Evolutionary conservation across 2,888 invertebrate species (phyloP).

Genomic region (Plutella xylostella): DNA sequence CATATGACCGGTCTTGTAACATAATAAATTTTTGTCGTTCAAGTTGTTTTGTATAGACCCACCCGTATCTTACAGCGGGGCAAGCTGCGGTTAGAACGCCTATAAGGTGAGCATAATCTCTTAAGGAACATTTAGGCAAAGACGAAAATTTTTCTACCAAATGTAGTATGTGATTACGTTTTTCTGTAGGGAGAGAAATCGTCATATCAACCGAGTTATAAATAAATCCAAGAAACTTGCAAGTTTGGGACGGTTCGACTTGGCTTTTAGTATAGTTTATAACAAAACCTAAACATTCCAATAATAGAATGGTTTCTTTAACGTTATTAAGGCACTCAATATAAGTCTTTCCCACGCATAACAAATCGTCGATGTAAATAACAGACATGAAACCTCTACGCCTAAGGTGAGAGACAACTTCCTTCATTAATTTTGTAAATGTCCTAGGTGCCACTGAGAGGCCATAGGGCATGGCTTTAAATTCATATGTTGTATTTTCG

Average conservation of each 20-base stretch:
- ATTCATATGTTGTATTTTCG: background rate
- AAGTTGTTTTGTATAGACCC: constrained; percentile 4
- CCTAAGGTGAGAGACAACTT: background rate
- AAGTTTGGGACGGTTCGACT: background rate
- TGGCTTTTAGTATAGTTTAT: background rate
- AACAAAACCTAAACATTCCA: background rate
- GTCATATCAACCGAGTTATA: background rate
- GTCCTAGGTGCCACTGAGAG: background rate
- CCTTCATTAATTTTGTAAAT: background rate
- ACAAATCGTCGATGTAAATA: background rate
- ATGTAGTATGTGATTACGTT: background rate
- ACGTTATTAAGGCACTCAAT: background rate
- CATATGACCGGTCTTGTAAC: background rate
- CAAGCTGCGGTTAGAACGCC: background rate
- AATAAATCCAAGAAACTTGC: background rate
- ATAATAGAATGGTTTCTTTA: background rate
- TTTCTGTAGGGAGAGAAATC: background rate
- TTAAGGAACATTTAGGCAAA: background rate
- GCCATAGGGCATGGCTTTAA: background rate
- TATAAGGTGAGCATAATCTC: background rate
- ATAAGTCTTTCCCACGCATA: background rate
- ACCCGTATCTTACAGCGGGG: constrained; percentile 1
- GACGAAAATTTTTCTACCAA: background rate
- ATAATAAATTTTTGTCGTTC: constrained; percentile 3
- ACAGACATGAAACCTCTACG: background rate